These are phyloP conservation scores for Pecten maximus DNA, from an alignment of 2,888 invertebrate species.

Conservation along the genomic window DNA sequence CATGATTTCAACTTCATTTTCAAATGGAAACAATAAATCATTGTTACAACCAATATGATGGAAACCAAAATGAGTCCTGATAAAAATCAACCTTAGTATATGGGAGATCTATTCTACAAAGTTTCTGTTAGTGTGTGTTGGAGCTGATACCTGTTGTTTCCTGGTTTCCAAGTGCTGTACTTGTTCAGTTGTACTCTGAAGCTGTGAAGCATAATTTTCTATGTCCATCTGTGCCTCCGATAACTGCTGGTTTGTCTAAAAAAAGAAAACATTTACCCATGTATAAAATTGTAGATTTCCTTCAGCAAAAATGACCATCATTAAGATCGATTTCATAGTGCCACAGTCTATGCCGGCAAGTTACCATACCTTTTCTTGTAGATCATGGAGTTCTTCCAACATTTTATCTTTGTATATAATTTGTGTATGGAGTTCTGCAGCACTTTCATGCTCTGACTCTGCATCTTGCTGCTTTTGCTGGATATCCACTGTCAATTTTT, in stretches of 20 bases:
- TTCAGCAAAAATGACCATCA: not conserved
- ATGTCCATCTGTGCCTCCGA: constrained; percentile 64
- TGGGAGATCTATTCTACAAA: too few relatives aligned
- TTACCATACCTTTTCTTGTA: constrained; percentile 36
- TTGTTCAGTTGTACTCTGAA: constrained; percentile 67
- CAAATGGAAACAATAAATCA: too few relatives aligned
- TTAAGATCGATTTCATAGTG: not conserved
- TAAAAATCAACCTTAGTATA: too few relatives aligned
- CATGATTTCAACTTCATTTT: too few relatives aligned
- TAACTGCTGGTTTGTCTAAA: constrained; percentile 62
- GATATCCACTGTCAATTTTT: constrained; percentile 64
- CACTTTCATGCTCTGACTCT: constrained; percentile 46
- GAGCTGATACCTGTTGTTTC: constrained; percentile 71
- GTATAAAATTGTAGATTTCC: not conserved
- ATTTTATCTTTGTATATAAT: constrained; percentile 61
- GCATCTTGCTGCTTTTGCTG: constrained; percentile 61
- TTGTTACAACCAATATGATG: too few relatives aligned
- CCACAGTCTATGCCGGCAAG: not conserved
- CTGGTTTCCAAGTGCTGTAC: constrained; percentile 72
- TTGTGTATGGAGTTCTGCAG: constrained; percentile 54
- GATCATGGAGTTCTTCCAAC: constrained; percentile 23
- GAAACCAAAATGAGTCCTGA: too few relatives aligned
- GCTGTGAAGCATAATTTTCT: constrained; percentile 57
- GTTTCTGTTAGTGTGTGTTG: too few relatives aligned
- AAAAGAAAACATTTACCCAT: not conserved